Evolutionary conservation across 2,113 vertebrate genomes (phyloP).

Genomic region (Symphodus melops): DNA sequence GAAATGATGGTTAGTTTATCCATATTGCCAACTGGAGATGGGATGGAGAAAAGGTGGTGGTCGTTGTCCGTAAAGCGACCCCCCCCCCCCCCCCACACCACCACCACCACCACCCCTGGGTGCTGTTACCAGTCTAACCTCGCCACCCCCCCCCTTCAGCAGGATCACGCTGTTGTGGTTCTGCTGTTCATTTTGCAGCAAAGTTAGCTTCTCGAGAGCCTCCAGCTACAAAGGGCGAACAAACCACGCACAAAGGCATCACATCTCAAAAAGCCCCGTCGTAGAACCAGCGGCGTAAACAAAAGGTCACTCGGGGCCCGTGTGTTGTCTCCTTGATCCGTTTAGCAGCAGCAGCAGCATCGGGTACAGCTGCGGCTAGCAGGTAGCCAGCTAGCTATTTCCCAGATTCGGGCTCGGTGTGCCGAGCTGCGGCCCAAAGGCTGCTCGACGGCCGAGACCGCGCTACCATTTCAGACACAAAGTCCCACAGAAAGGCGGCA

Average conservation of each 20-base stretch:
- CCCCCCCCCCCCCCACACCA: no score
- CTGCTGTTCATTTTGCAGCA: conserved; percentile 72
- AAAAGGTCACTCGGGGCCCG: conserved; percentile 54
- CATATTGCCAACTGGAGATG: conserved; percentile 82
- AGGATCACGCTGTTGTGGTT: conserved; percentile 61
- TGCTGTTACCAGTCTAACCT: conserved; percentile 74
- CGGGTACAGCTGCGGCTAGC: conserved; percentile 76
- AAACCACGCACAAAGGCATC: conserved; percentile 55
- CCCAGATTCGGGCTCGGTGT: conserved; percentile 63
- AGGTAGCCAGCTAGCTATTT: conserved; percentile 69
- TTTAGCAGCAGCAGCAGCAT: conserved; percentile 72
- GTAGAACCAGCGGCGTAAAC: conserved; percentile 37
- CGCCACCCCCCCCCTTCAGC: conserved; percentile 75
- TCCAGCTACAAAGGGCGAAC: conserved; percentile 60
- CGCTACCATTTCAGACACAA: conserved; percentile 50
- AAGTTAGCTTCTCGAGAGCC: conserved; percentile 59
- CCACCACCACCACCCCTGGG: no score
- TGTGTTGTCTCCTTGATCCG: conserved; percentile 60
- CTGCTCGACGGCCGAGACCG: conserved; percentile 67
- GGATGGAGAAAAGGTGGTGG: conserved; percentile 22
- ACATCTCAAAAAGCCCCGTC: conserved; percentile 63
- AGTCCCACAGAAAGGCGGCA: conserved; percentile 10
- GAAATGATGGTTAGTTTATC: conserved; percentile 99
- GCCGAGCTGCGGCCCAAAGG: conserved; percentile 77
- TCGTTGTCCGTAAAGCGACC: conserved; percentile 56